Evolutionary conservation across 2,888 invertebrate genomes (phyloP).

Genomic region (Priocnemis perturbator): DNA sequence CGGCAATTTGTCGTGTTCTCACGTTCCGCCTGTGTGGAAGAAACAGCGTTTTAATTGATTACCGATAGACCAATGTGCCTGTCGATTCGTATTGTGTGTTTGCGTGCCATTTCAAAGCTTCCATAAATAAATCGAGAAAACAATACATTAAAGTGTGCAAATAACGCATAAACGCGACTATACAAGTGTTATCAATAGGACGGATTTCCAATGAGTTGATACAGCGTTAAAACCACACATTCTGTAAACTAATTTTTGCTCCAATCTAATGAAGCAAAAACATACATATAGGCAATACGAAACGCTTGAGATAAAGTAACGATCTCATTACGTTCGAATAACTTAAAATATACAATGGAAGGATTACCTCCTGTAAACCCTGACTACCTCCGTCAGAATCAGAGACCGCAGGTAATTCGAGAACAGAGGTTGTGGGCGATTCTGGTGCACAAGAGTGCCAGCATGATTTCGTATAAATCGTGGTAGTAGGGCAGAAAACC

Average conservation of each 20-base stretch:
- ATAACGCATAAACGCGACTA: no score
- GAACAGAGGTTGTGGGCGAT: slow-evolving; percentile 33
- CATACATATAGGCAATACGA: background rate
- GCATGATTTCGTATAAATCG: background rate
- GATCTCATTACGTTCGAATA: background rate
- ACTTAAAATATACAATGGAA: no score
- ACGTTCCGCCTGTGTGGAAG: no score
- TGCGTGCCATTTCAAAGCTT: no score
- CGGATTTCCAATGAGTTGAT: no score
- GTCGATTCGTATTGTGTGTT: no score
- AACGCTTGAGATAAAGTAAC: background rate
- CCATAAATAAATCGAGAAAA: no score
- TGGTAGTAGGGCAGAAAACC: background rate
- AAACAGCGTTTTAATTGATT: no score
- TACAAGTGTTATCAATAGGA: background rate
- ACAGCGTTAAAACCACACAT: no score
- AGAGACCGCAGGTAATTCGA: slow-evolving; percentile 47
- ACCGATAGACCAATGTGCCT: no score
- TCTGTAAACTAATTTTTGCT: background rate
- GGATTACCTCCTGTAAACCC: slow-evolving; percentile 36
- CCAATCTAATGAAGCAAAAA: background rate
- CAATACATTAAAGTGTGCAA: no score
- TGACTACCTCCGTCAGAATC: slow-evolving; percentile 36
- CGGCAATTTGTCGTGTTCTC: no score
- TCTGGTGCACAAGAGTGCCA: slow-evolving; percentile 33